These are phyloP conservation scores for Halcyon badia DNA, from an alignment of 2,797 vertebrate genomes.

Conservation along the genomic window DNA sequence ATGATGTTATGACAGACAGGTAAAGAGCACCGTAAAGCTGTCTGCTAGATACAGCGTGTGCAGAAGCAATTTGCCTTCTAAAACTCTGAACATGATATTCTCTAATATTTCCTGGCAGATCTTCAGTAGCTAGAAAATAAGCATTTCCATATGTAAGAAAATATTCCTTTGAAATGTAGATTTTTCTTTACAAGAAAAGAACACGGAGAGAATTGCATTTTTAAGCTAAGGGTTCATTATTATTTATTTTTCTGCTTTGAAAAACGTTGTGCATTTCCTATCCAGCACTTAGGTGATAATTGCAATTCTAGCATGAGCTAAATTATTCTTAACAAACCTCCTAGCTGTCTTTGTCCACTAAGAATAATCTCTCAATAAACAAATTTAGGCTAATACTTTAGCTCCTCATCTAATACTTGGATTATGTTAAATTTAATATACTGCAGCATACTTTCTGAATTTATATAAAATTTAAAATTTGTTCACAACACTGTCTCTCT, in stretches of 20 bases:
- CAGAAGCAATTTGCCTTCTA: conserved; percentile 76
- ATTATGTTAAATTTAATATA: neutral
- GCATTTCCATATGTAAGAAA: conserved; percentile 73
- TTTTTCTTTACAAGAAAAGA: conserved; percentile 59
- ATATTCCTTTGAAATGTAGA: conserved; percentile 73
- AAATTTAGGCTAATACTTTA: conserved; percentile 17
- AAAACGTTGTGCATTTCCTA: conserved; percentile 44
- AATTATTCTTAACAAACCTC: conserved; percentile 24
- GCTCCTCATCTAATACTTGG: neutral
- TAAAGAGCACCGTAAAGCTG: conserved; percentile 58
- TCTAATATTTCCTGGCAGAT: conserved; percentile 68
- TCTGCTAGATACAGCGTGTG: conserved; percentile 37
- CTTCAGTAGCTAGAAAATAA: conserved; percentile 68
- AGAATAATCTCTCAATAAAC: conserved; percentile 37
- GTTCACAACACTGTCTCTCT: neutral
- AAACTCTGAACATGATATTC: conserved; percentile 65
- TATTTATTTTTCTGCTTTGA: conserved; percentile 63
- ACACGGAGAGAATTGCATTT: conserved; percentile 32
- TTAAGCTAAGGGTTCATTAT: conserved; percentile 28
- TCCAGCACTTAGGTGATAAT: conserved; percentile 33
- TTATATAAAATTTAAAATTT: neutral
- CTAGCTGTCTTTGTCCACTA: neutral
- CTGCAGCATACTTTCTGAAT: neutral
- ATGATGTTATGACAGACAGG: conserved; percentile 58
- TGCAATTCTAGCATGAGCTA: conserved; percentile 40